A percentile compares a stretch with the other conserved stretches of the same genome.
Conservation (phyloP, 2,797 vertebrate genomes). For the Gobio occitaniae region DNA sequence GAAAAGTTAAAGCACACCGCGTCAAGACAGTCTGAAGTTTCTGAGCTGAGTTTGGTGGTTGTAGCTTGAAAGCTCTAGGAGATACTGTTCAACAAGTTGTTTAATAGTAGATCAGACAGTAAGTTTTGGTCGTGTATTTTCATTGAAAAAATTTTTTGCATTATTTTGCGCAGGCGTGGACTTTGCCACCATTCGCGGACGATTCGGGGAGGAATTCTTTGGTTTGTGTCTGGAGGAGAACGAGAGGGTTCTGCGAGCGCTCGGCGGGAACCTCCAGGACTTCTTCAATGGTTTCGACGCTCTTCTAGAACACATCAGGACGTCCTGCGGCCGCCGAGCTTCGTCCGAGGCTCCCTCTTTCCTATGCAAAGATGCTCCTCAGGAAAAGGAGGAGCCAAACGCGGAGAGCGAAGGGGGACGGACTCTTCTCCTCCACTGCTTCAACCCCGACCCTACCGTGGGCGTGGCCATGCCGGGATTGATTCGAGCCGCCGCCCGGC, state of each 20-base stretch:
- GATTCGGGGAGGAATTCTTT: slow-evolving; percentile 96
- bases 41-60: too few species aligned
- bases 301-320: slow-evolving; percentile 96
- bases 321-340: slow-evolving; percentile 91
- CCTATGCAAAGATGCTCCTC: slow-evolving; percentile 93
- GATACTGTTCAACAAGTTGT: too few species aligned
- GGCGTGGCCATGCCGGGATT: slow-evolving; percentile 94
- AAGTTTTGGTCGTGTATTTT: not conserved
- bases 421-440: slow-evolving; percentile 89
- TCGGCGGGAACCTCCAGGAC: slow-evolving; percentile 95
- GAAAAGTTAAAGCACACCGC: too few species aligned
- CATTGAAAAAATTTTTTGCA: slow-evolving; percentile 8
- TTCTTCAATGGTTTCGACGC: slow-evolving; percentile 99
- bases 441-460: slow-evolving; percentile 92
- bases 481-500: slow-evolving; percentile 91
- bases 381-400: slow-evolving; percentile 70
- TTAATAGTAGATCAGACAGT: too few species aligned
- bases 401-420: slow-evolving; percentile 62
- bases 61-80: too few species aligned
- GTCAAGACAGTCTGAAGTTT: too few species aligned
- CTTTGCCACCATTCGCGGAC: slow-evolving; percentile 91
- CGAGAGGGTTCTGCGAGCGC: slow-evolving; percentile 93
- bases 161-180: slow-evolving; percentile 82
- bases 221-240: slow-evolving; percentile 96
- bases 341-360: slow-evolving; percentile 94